These are phyloP conservation scores for western clawed frog (Xenopus tropicalis) DNA, from an alignment of 2,113 vertebrate genomes.

Conservation along the genomic window UCB_Xtro_10.0 CM004451.2:65290501-65291000, in stretches of 20 bases:
- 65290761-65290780: constrained; percentile 44
- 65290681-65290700: constrained; percentile 11
- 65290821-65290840: constrained; percentile 63
- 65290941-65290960: constrained; percentile 65
- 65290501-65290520: no score
- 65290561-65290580: no score
- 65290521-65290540: no score
- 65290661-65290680: not conserved
- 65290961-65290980: constrained; percentile 67
- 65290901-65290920: constrained; percentile 62
- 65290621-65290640: not conserved
- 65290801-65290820: constrained; percentile 53
- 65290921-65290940: constrained; percentile 66
- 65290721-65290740: constrained; percentile 12
- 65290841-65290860: constrained; percentile 66
- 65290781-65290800: constrained; percentile 53
- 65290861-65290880: constrained; percentile 70
- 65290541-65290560: no score
- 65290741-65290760: not conserved
- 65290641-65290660: not conserved
- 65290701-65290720: constrained; percentile 9
- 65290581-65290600: no score
- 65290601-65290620: not conserved
- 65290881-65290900: constrained; percentile 60
- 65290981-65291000: constrained; percentile 67